Conservation (phyloP, 2,797 vertebrate species). For the Silurus aristotelis region DNA sequence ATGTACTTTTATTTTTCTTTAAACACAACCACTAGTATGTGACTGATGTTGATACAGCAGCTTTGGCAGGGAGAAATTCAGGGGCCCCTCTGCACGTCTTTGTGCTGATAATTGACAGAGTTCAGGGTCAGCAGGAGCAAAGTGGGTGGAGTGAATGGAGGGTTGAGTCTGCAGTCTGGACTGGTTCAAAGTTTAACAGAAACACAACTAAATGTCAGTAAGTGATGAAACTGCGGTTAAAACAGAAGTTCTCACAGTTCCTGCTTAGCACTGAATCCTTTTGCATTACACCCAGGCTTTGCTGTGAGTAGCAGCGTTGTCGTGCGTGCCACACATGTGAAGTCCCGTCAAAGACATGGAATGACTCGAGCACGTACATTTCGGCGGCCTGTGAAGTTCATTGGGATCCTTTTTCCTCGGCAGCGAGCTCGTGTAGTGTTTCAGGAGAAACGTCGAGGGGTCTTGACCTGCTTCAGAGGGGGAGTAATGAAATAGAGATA, state of each 20-base stretch:
- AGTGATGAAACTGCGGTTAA: background rate
- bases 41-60: background rate
- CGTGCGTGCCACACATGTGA: slow-evolving; percentile 4
- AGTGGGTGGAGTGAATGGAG: background rate
- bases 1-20: background rate
- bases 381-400: slow-evolving; percentile 17
- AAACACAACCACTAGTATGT: background rate
- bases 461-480: background rate
- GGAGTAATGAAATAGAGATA: background rate
- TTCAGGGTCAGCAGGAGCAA: slow-evolving; percentile 2
- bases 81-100: slow-evolving; percentile 10
- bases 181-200: background rate
- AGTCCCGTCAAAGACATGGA: slow-evolving; percentile 7
- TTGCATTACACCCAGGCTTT: background rate
- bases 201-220: background rate
- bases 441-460: slow-evolving; percentile 37
- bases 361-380: background rate
- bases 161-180: background rate
- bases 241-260: background rate
- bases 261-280: background rate
- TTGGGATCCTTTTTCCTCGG: slow-evolving; percentile 21
- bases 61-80: background rate
- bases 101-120: slow-evolving; percentile 27
- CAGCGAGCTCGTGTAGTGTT: slow-evolving; percentile 33
- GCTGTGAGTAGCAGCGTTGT: slow-evolving; percentile 1